These are phyloP conservation scores for Drosophila hamatofila DNA, from an alignment of 2,888 invertebrate species.

Conservation along the genomic window DNA sequence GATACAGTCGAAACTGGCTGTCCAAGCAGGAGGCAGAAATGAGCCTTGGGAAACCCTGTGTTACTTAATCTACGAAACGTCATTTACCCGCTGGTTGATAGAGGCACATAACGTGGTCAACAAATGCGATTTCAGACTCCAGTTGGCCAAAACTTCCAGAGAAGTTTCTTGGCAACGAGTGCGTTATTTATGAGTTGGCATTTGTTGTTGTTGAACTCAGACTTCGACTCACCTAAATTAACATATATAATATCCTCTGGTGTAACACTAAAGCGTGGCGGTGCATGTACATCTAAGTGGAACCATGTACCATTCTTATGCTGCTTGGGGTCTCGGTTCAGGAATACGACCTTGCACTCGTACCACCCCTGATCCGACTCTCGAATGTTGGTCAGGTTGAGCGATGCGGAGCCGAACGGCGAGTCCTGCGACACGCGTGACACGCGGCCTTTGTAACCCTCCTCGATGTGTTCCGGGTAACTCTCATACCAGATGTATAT, in stretches of 20 bases:
- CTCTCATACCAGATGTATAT: slow-evolving; percentile 99
- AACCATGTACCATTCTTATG: slow-evolving; percentile 99
- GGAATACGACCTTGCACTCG: slow-evolving; percentile 97
- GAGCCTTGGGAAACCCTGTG: slow-evolving; percentile 14
- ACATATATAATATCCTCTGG: slow-evolving; percentile 98
- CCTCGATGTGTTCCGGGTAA: slow-evolving; percentile 98
- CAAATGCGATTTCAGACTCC: slow-evolving; percentile 34
- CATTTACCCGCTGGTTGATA: slow-evolving; percentile 39
- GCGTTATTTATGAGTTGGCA: slow-evolving; percentile 40
- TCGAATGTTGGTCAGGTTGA: slow-evolving; percentile 97
- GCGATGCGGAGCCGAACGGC: slow-evolving; percentile 95
- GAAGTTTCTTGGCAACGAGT: slow-evolving; percentile 11
- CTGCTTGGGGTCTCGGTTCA: slow-evolving; percentile 96
- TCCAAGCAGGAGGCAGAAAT: neutral
- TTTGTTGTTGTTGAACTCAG: slow-evolving; percentile 54
- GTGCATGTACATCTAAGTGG: slow-evolving; percentile 98
- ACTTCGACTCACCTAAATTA: slow-evolving; percentile 89
- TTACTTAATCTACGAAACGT: slow-evolving; percentile 57
- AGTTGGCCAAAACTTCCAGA: slow-evolving; percentile 21
- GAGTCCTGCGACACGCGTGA: slow-evolving; percentile 95
- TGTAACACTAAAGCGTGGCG: slow-evolving; percentile 97
- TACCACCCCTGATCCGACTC: slow-evolving; percentile 99
- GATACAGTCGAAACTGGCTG: slow-evolving; percentile 65
- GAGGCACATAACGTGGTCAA: slow-evolving; percentile 44
- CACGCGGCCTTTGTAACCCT: slow-evolving; percentile 96